Percentiles rank a stretch among this genome's conserved stretches.
phyloP scores from a whole-genome alignment of 2,888 invertebrate species.

The Allygus modestus region DNA sequence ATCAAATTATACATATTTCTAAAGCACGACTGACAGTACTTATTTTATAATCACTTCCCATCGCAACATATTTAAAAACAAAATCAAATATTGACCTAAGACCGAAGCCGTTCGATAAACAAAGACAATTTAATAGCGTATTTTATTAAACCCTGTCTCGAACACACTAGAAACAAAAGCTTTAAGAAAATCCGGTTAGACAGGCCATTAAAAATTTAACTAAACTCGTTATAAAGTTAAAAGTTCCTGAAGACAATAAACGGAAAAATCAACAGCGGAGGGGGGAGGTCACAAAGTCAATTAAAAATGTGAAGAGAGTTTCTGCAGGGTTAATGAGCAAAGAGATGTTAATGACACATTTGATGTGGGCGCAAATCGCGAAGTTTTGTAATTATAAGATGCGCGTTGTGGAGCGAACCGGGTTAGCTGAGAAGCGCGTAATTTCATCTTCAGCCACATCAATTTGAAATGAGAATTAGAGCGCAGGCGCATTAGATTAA shows the following conservation, averaged over 20 bases:
- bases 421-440: conserved; percentile 46
- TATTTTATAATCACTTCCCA: no score
- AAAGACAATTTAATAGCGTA: background rate
- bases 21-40: no score
- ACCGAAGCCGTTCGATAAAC: no score
- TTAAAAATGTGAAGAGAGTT: conserved; percentile 49
- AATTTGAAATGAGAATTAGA: conserved; percentile 63
- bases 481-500: conserved; percentile 66
- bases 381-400: conserved; percentile 52
- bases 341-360: conserved; percentile 48
- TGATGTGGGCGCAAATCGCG: conserved; percentile 21
- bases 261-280: conserved; percentile 6
- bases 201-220: conserved; percentile 27
- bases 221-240: conserved; percentile 29
- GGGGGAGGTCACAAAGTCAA: conserved; percentile 42
- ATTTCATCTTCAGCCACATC: conserved; percentile 59
- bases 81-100: no score
- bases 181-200: conserved; percentile 15
- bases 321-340: conserved; percentile 30
- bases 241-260: conserved; percentile 6
- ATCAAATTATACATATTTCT: no score
- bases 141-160: background rate
- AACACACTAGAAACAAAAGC: background rate
- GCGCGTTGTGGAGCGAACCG: conserved; percentile 37
- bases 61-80: no score